A percentile compares a stretch with the other conserved stretches of the same genome.
These are phyloP conservation scores for Rallus crepitans DNA, from an alignment of 2,797 vertebrate species.

Conservation along the genomic window DNA sequence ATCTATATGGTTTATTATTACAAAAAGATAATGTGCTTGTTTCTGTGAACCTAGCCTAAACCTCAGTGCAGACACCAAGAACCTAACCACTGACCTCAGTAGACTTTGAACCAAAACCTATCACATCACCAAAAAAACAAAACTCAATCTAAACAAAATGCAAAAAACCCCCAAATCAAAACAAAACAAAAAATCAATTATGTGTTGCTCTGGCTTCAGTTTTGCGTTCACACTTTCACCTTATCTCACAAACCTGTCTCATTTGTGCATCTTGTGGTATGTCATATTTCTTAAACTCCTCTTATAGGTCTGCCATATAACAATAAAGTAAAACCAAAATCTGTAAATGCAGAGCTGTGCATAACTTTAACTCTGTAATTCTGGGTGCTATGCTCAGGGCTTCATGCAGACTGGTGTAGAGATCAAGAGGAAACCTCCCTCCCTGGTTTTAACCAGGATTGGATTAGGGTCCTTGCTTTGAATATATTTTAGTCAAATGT, in stretches of 20 bases:
- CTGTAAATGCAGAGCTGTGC: background rate
- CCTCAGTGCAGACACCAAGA: background rate
- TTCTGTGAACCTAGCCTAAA: background rate
- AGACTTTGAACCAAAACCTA: background rate
- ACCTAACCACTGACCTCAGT: background rate
- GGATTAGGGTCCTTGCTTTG: background rate
- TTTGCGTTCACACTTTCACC: background rate
- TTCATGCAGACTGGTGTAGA: background rate
- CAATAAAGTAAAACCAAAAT: background rate
- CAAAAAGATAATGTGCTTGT: background rate
- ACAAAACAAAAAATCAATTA: background rate
- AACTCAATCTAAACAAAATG: accelerated
- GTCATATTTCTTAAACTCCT: background rate
- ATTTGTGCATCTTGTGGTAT: background rate
- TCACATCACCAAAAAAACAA: background rate
- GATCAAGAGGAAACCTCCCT: background rate
- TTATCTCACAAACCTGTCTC: background rate
- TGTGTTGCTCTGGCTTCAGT: background rate
- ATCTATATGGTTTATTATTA: background rate
- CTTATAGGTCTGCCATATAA: background rate
- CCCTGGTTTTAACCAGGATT: background rate
- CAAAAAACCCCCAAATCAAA: background rate
- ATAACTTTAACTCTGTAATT: background rate
- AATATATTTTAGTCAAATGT: background rate
- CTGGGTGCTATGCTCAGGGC: background rate